Evolutionary conservation across 2,888 invertebrate species (phyloP), one percentile per base, ranked within the genome.

Genomic region (Eristalinus aeneus): DNA sequence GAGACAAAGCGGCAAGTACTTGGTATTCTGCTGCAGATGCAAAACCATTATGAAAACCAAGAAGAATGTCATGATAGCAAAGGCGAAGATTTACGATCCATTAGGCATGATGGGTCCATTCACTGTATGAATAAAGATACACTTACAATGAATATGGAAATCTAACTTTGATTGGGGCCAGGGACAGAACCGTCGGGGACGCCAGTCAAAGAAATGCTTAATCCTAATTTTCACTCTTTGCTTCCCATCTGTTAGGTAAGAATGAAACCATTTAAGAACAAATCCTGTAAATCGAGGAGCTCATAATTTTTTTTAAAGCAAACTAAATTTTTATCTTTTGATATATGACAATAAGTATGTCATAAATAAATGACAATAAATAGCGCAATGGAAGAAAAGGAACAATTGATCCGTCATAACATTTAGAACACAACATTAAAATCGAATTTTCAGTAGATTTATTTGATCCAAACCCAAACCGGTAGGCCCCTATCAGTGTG

Each of bases 391-490:
- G 36, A 36, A 22, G 27, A 22, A 3, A 11, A n/a, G 31, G 27
- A 46, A 6, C 46, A 27, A 20, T 61, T 61, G 31, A 71, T 10
- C n/a, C 27, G 23, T 39, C 31, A 27, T 36, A n/a, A 1, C 34
- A 22, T 36, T 58, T 34, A 60, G 60, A 39, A n/a, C 39, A 34
- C 5, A 58, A 27, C 20, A 54, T 73, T n/a, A 63, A 27, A n/a
- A 72, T 72, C 11, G 69, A 22, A 39, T 69, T 36, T 23, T 69
- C n/a, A n/a, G n/a, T n/a, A n/a, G n/a, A n/a, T n/a, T n/a, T n/a
- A 53, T 60, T 61, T 8, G 16, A 69, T 58, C 36, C 58, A 64
- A 64, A 64, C 22, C 64, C 64, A n/a, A n/a, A n/a, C n/a, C n/a
- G n/a, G n/a, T n/a, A n/a, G n/a, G n/a, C n/a, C n/a, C n/a, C n/a